These are phyloP conservation scores for Irena cyanogastra DNA, from an alignment of 2,113 vertebrate species.

Conservation along the genomic window DNA sequence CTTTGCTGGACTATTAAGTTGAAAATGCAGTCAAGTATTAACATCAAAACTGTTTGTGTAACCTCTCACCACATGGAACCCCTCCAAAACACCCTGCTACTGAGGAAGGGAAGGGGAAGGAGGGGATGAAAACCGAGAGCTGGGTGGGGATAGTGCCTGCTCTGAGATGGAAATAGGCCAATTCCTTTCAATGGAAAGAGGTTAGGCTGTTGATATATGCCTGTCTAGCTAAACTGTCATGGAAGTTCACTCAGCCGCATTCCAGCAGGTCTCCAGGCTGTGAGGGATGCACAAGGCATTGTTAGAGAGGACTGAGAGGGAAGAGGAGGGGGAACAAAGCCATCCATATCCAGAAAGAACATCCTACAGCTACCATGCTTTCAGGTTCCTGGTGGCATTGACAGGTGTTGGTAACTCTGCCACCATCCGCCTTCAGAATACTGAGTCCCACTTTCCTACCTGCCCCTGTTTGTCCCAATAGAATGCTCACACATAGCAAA, in stretches of 20 bases:
- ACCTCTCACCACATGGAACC: background rate
- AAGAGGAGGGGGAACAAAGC: background rate
- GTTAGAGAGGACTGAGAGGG: background rate
- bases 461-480: background rate
- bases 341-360: background rate
- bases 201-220: background rate
- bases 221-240: background rate
- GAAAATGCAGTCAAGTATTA: conserved; percentile 62
- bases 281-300: background rate
- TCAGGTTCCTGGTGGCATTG: background rate
- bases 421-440: background rate
- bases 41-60: conserved; percentile 23
- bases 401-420: background rate
- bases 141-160: background rate
- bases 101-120: background rate
- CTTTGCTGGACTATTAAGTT: conserved; percentile 40
- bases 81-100: background rate
- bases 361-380: background rate
- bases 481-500: background rate
- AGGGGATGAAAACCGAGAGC: background rate
- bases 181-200: background rate
- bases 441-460: background rate
- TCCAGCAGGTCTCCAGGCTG: background rate
- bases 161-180: conserved; percentile 22
- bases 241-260: background rate